Percentiles rank a stretch among this genome's conserved stretches.
phyloP scores from a whole-genome alignment of 1,140 invertebrate species.

The Apis florea region DNA sequence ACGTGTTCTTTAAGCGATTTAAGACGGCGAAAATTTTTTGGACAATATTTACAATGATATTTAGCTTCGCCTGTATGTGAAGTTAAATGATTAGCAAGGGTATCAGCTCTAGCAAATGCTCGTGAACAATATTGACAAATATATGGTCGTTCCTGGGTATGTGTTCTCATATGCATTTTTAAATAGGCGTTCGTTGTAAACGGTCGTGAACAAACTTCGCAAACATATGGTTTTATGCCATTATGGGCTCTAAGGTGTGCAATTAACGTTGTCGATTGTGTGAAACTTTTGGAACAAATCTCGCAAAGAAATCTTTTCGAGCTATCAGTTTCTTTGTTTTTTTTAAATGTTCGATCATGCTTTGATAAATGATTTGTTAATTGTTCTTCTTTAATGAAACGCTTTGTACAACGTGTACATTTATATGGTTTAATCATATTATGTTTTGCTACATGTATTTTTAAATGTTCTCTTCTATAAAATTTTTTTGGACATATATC shows the following conservation, averaged over 20 bases:
- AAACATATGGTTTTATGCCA: conserved; percentile 85
- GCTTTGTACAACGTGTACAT: conserved; percentile 76
- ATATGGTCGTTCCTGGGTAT: conserved; percentile 83
- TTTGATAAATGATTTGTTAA: conserved; percentile 79
- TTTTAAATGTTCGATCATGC: conserved; percentile 83
- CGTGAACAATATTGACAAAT: conserved; percentile 81
- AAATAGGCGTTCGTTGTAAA: conserved; percentile 80
- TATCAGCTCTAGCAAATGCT: conserved; percentile 79
- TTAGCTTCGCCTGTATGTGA: conserved; percentile 83
- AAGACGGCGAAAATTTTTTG: conserved; percentile 83
- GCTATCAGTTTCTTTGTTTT: conserved; percentile 82
- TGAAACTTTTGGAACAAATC: conserved; percentile 83
- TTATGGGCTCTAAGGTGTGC: conserved; percentile 83
- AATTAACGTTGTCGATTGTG: conserved; percentile 79
- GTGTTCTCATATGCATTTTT: conserved; percentile 81
- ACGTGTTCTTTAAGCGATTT: conserved; percentile 84
- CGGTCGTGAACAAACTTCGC: conserved; percentile 83
- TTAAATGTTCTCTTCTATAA: conserved; percentile 83
- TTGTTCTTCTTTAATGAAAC: conserved; percentile 80
- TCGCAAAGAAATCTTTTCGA: conserved; percentile 87
- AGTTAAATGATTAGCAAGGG: conserved; percentile 79
- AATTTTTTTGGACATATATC: conserved; percentile 86
- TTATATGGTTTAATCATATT: conserved; percentile 80
- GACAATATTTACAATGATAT: conserved; percentile 84
- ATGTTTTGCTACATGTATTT: conserved; percentile 79